phyloP scores from a whole-genome alignment of 2,113 vertebrate species.

The Thinocorus orbignyianus region DNA sequence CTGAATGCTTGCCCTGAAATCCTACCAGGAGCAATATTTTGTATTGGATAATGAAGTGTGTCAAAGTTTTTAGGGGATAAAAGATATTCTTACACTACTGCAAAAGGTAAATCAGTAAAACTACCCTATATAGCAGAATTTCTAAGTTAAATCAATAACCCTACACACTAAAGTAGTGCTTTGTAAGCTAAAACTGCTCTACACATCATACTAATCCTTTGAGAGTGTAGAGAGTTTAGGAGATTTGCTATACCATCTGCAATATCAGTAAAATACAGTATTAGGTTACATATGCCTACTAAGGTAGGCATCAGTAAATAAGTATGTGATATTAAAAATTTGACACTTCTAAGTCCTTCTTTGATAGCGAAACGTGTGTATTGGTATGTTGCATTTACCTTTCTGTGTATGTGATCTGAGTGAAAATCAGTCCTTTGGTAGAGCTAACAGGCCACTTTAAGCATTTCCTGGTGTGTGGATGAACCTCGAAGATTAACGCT shows the following conservation, averaged over 20 bases:
- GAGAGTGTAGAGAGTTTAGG: constrained; percentile 45
- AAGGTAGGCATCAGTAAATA: background rate
- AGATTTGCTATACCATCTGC: constrained; percentile 57
- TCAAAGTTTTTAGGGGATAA: constrained; percentile 10
- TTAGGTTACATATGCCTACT: constrained; percentile 47
- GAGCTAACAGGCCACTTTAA: background rate
- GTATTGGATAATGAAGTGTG: constrained; percentile 41
- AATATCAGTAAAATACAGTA: constrained; percentile 61
- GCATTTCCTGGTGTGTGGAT: background rate
- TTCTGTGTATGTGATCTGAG: constrained; percentile 3
- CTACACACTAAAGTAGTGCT: constrained; percentile 50
- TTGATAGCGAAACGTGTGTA: background rate
- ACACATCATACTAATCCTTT: constrained; percentile 60
- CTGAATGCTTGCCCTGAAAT: background rate
- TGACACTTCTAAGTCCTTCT: constrained; percentile 16
- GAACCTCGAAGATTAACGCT: background rate
- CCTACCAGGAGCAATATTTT: constrained; percentile 5
- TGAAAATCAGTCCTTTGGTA: background rate
- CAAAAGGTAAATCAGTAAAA: constrained; percentile 65
- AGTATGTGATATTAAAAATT: constrained; percentile 39
- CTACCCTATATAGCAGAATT: constrained; percentile 55
- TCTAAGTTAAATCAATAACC: constrained; percentile 69
- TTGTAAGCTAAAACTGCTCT: constrained; percentile 66
- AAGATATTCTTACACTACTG: constrained; percentile 20
- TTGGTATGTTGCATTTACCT: background rate